A percentile compares a stretch with the other conserved stretches of the same genome.
phyloP scores from a whole-genome alignment of 2,888 invertebrate genomes.

The Dynastes maya region DNA sequence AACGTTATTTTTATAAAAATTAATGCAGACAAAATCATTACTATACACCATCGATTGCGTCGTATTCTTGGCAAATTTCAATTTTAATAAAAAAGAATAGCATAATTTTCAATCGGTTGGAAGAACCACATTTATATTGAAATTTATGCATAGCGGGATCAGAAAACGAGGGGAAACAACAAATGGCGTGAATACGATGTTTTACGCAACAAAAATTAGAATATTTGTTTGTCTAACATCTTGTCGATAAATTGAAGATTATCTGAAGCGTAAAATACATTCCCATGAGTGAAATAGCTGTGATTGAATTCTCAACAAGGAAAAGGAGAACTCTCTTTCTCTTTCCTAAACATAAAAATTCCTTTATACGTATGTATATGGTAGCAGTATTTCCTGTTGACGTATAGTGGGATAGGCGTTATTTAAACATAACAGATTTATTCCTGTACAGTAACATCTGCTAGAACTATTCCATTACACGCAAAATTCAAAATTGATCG shows the following conservation, averaged over 20 bases:
- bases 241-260: constrained; percentile 35
- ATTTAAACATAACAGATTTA: no score
- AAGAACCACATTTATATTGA: background rate
- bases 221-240: constrained; percentile 42
- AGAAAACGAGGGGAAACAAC: background rate
- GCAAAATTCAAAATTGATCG: no score
- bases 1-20: no score
- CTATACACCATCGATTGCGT: no score
- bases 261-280: constrained; percentile 35
- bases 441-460: no score
- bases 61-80: background rate
- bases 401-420: no score
- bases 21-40: no score
- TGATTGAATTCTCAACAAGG: constrained; percentile 7
- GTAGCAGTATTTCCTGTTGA: background rate
- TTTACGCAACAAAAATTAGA: constrained; percentile 28
- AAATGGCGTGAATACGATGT: constrained; percentile 16
- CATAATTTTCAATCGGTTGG: background rate
- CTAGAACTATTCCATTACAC: no score
- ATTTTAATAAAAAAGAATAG: background rate
- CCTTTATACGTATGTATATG: background rate
- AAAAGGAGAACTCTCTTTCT: background rate
- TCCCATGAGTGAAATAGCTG: constrained; percentile 16
- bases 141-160: background rate
- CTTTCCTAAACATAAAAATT: background rate